Conservation (phyloP, 2,888 invertebrate genomes). For the Tinea semifulvella region DNA sequence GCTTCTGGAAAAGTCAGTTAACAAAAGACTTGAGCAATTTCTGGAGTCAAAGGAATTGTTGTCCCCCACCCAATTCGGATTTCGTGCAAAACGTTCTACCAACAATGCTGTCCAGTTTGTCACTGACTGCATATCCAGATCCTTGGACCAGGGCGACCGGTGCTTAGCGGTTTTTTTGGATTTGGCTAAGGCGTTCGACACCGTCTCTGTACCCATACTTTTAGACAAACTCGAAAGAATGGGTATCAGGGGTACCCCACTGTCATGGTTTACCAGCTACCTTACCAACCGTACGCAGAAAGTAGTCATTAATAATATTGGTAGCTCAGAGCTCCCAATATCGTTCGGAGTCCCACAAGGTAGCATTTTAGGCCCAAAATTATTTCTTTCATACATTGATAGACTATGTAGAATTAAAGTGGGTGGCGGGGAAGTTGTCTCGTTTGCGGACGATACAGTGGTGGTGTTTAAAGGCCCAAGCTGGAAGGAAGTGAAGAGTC, state of each 20-base stretch:
- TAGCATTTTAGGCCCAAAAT: no score
- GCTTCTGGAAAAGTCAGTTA: background rate
- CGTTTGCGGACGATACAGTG: no score
- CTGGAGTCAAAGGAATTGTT: background rate
- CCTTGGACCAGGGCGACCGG: background rate
- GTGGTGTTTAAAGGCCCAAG: no score
- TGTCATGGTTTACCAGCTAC: background rate
- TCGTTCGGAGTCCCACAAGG: no score
- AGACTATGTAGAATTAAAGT: no score
- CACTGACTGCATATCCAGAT: background rate
- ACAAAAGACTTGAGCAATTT: background rate
- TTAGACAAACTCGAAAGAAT: background rate
- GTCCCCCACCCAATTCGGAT: background rate
- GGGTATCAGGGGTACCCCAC: background rate
- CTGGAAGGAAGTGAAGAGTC: no score
- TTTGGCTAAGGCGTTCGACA: background rate
- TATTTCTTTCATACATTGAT: no score
- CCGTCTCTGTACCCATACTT: background rate
- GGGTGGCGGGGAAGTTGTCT: no score
- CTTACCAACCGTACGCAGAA: no score
- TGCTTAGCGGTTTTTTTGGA: background rate
- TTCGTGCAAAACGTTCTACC: background rate
- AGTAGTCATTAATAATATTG: no score
- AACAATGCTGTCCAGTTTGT: background rate
- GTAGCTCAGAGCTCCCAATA: no score